A percentile compares a stretch with the other conserved stretches of the same genome.
Conservation (phyloP, 2,797 vertebrate species). For the Falco columbarius region DNA sequence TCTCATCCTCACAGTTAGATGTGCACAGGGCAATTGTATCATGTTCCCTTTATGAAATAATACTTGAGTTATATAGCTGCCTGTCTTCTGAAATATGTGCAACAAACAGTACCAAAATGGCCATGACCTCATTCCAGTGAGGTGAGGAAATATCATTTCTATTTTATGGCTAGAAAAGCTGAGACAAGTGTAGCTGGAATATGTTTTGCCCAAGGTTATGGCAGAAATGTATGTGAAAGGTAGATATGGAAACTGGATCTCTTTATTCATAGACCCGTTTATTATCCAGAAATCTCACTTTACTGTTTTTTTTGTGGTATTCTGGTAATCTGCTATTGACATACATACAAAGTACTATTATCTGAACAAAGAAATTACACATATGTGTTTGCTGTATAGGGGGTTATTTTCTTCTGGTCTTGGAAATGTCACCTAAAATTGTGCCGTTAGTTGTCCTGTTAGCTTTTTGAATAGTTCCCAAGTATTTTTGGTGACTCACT, state of each 20-base stretch:
- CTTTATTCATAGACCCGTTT: background rate
- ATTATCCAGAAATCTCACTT: background rate
- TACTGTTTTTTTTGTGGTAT: background rate
- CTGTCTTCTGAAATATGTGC: background rate
- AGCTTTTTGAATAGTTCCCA: background rate
- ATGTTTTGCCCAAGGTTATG: background rate
- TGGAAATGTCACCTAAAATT: background rate
- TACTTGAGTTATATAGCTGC: background rate
- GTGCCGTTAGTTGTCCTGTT: background rate
- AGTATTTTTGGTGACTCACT: background rate
- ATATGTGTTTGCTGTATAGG: background rate
- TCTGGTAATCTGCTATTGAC: background rate
- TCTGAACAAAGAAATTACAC: background rate
- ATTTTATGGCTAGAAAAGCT: conserved; percentile 13
- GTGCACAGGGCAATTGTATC: background rate
- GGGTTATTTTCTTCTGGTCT: background rate
- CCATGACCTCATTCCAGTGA: conserved; percentile 14
- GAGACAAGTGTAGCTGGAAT: conserved; percentile 2
- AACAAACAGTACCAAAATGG: background rate
- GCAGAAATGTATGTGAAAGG: background rate
- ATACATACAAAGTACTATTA: background rate
- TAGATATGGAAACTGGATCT: background rate
- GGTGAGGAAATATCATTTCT: conserved; percentile 8
- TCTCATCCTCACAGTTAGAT: background rate
- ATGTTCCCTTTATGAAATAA: background rate